These are phyloP conservation scores for Erynnis tages DNA, from an alignment of 2,888 invertebrate species.

Conservation along the genomic window DNA sequence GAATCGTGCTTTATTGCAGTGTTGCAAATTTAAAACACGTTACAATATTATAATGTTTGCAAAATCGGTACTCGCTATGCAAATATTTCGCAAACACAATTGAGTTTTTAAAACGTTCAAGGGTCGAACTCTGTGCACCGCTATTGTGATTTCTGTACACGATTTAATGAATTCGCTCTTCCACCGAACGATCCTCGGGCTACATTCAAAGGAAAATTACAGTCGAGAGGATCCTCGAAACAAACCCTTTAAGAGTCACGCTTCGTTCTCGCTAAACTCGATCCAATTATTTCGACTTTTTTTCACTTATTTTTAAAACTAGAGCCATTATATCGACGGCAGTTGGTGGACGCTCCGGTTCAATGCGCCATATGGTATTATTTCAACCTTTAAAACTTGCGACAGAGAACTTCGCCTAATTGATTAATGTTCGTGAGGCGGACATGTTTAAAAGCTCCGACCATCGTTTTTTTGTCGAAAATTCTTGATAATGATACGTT, in stretches of 20 bases:
- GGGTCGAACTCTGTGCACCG: constrained; percentile 47
- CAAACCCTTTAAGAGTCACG: constrained; percentile 76
- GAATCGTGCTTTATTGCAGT: background rate
- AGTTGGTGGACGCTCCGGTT: constrained; percentile 67
- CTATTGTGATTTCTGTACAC: constrained; percentile 71
- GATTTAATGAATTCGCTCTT: constrained; percentile 75
- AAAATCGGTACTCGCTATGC: constrained; percentile 24
- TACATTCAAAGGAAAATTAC: constrained; percentile 76
- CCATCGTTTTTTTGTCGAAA: constrained; percentile 67
- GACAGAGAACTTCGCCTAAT: constrained; percentile 72
- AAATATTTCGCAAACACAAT: constrained; percentile 26
- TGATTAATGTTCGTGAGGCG: constrained; percentile 75
- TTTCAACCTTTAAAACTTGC: constrained; percentile 64
- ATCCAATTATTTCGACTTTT: constrained; percentile 69
- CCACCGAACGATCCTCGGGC: constrained; percentile 58
- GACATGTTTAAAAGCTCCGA: constrained; percentile 72
- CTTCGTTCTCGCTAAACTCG: constrained; percentile 70
- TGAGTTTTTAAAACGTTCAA: constrained; percentile 26
- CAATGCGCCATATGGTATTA: constrained; percentile 69
- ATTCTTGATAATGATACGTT: constrained; percentile 76
- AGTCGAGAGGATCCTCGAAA: constrained; percentile 68
- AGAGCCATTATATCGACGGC: constrained; percentile 69
- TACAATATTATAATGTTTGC: constrained; percentile 23
- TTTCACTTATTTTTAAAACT: constrained; percentile 61
- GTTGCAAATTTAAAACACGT: constrained; percentile 8